Base-by-base conservation (phyloP, 2,888 invertebrate species). In the Drosophila helvetica region DNA sequence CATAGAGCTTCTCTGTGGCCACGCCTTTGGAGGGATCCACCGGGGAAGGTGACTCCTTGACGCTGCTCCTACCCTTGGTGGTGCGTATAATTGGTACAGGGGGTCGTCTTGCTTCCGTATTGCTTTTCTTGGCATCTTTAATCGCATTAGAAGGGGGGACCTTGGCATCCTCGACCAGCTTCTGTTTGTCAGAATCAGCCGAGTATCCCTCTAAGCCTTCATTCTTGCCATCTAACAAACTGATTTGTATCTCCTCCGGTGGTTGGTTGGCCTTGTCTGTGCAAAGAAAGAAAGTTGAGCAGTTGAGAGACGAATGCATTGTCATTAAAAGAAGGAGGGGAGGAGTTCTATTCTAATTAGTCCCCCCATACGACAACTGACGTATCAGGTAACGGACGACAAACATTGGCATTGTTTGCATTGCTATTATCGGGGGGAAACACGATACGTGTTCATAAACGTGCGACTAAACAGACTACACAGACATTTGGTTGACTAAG, bases 1-100 rank as follows among this genome's bases (percentile, higher is more conserved):
- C 95, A 92, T 96, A 96, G 77, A 96, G 92, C 71, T 94, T 93
- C 79, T 94, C 93, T 12, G 95, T 94, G 55, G 93, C 92, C 77
- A 94, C 92, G 10, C 93, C 93, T 75, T 93, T 92, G 52, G 92
- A 90, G 9, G 82, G 82, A 78, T 82, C 82, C 43, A 81, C 60
- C 6, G 73, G 79, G 19, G 33, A 51, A 51, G 8, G 55, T 10
- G 64, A 25, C 2, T 47, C 46, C 1, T 56, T 75, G 4, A 51
- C 33, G 19, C 50, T 52, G 63, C 27, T 57, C 45, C 63, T 79
- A 18, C 30, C 33, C 33, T 71, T 78, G 0, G 75, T 69, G 8
- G 61, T 54, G 6, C 69, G 67, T 18, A 52, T 64, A 15, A 50
- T 73, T 7, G 74, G 30, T 22, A 58, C 53, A 7, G 72, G 46